Conservation (phyloP, 2,888 invertebrate genomes). For the Alcis repandata region DNA sequence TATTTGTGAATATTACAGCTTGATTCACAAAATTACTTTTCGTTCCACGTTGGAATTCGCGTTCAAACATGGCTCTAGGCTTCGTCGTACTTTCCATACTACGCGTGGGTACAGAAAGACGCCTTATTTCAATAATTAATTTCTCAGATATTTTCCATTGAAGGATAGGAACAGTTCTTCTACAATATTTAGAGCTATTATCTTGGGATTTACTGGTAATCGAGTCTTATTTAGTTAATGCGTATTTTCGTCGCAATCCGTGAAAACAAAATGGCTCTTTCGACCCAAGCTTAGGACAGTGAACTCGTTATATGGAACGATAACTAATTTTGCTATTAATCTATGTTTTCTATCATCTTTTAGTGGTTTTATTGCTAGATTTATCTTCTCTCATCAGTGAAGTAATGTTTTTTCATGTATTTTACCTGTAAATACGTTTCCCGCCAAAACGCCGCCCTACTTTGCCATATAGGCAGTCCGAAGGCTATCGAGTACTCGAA, state of each 20-base stretch:
- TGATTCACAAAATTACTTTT: conserved; percentile 71
- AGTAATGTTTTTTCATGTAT: conserved; percentile 44
- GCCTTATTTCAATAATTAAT: conserved; percentile 84
- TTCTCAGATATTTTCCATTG: conserved; percentile 84
- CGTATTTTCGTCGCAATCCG: conserved; percentile 85
- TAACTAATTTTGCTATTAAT: conserved; percentile 68
- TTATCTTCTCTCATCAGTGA: conserved; percentile 42
- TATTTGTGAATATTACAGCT: conserved; percentile 66
- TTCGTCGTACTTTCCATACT: conserved; percentile 83
- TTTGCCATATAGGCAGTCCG: conserved; percentile 63
- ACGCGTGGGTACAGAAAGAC: conserved; percentile 84
- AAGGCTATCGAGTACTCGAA: conserved; percentile 60
- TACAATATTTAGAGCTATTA: conserved; percentile 78
- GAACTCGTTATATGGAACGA: conserved; percentile 83
- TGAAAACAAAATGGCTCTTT: conserved; percentile 87
- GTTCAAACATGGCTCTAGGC: conserved; percentile 86
- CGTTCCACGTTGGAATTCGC: conserved; percentile 85
- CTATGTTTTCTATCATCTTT: conserved; percentile 48
- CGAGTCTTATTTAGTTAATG: conserved; percentile 79
- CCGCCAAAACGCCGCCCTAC: conserved; percentile 85
- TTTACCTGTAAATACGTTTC: conserved; percentile 70
- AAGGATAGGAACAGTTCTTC: conserved; percentile 80
- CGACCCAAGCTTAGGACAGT: conserved; percentile 84
- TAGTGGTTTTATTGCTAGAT: conserved; percentile 45
- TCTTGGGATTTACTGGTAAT: conserved; percentile 79